Evolutionary conservation across 2,888 invertebrate genomes (phyloP).

Genomic region (Embidobia sp.): DNA sequence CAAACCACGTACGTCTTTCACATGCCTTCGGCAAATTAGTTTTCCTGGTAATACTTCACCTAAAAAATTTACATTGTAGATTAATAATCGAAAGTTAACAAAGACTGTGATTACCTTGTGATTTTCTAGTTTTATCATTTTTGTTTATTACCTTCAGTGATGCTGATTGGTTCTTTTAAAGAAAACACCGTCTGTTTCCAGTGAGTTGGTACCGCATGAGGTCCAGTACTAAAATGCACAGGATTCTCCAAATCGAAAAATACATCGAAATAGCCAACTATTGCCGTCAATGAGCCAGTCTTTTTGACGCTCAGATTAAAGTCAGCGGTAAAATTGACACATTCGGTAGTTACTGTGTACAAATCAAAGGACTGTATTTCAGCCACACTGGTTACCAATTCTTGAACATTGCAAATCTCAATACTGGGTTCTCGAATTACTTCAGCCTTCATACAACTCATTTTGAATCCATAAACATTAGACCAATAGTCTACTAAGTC

Average conservation of each 20-base stretch:
- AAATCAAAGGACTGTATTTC: slow-evolving; percentile 85
- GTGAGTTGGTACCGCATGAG: slow-evolving; percentile 89
- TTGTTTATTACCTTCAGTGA: slow-evolving; percentile 84
- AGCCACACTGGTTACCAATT: slow-evolving; percentile 76
- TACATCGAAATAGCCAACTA: slow-evolving; percentile 96
- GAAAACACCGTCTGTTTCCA: slow-evolving; percentile 98
- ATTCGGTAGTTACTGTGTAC: slow-evolving; percentile 87
- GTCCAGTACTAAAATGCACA: slow-evolving; percentile 90
- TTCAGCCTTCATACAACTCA: slow-evolving; percentile 94
- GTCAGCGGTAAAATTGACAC: slow-evolving; percentile 87
- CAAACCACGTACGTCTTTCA: slow-evolving; percentile 89
- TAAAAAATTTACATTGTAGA: slow-evolving; percentile 73
- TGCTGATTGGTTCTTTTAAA: slow-evolving; percentile 87
- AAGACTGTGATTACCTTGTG: not conserved
- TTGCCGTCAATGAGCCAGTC: slow-evolving; percentile 88
- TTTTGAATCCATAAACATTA: slow-evolving; percentile 96
- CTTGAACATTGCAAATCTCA: slow-evolving; percentile 82
- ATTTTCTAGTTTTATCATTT: not conserved
- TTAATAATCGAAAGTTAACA: not conserved
- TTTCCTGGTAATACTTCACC: slow-evolving; percentile 85
- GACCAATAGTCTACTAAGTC: slow-evolving; percentile 93
- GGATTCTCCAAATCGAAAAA: slow-evolving; percentile 88
- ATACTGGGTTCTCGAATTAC: slow-evolving; percentile 90
- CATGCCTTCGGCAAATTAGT: slow-evolving; percentile 88
- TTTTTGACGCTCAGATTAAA: slow-evolving; percentile 86